Conservation (phyloP, 2,797 vertebrate species). For the Microctenopoma steveboyesi region DNA sequence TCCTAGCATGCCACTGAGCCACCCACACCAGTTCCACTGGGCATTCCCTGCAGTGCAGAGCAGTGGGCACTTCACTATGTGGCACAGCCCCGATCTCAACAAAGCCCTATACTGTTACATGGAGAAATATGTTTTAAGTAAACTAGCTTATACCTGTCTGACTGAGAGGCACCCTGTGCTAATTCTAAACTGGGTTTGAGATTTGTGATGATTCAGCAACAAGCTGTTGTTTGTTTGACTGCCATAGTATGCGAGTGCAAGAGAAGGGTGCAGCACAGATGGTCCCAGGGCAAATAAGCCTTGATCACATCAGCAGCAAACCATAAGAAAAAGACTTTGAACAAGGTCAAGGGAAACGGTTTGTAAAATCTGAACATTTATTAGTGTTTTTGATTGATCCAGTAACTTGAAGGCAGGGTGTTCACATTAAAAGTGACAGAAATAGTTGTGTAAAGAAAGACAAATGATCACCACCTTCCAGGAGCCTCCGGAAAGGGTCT, state of each 20-base stretch:
- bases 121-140: conserved; percentile 9
- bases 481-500: too few relatives aligned
- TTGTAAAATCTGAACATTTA: too few relatives aligned
- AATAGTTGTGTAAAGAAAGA: not conserved
- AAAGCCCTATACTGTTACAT: conserved; percentile 61
- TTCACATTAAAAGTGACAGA: not conserved
- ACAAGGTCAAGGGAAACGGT: not conserved
- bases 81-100: conserved; percentile 45
- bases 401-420: too few relatives aligned
- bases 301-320: not conserved
- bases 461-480: not conserved
- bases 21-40: conserved; percentile 68
- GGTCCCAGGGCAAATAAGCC: conserved; percentile 10
- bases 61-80: conserved; percentile 51
- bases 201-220: conserved; percentile 39
- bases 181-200: not conserved
- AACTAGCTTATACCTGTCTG: conserved; percentile 5
- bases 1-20: conserved; percentile 74
- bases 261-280: conserved; percentile 2
- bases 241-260: not conserved
- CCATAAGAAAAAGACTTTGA: not conserved
- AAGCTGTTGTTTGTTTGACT: conserved; percentile 4
- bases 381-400: too few relatives aligned
- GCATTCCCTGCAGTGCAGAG: conserved; percentile 73
- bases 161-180: not conserved